Conservation (phyloP, 2,888 invertebrate species). For the Drosophila paracracens region DNA sequence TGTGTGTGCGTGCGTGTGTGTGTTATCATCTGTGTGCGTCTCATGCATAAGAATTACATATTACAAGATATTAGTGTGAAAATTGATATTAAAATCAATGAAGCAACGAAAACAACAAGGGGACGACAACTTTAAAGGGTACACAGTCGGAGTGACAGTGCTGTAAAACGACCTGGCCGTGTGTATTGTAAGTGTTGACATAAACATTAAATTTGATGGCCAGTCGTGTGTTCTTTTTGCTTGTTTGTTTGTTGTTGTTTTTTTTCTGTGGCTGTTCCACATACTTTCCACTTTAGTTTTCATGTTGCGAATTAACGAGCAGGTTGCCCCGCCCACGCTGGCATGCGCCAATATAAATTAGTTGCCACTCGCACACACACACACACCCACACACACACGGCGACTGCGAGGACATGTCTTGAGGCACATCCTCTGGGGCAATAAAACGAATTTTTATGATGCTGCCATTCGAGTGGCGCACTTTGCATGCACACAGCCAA, state of each 20-base stretch:
- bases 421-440: constrained; percentile 68
- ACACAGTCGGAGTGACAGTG: constrained; percentile 57
- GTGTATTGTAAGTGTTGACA: constrained; percentile 76
- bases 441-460: constrained; percentile 80
- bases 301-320: constrained; percentile 78
- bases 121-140: constrained; percentile 71
- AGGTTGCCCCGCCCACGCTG: constrained; percentile 46
- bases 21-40: constrained; percentile 46
- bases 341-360: constrained; percentile 60
- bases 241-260: constrained; percentile 14
- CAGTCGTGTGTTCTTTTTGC: constrained; percentile 37
- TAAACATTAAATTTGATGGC: constrained; percentile 78
- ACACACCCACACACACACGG: constrained; percentile 22
- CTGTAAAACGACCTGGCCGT: constrained; percentile 62
- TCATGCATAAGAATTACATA: constrained; percentile 80
- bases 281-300: constrained; percentile 77
- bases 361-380: constrained; percentile 44
- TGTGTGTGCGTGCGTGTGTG: constrained; percentile 1
- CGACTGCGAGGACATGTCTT: constrained; percentile 61
- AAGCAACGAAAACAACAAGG: constrained; percentile 48
- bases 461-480: constrained; percentile 68
- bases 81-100: constrained; percentile 81
- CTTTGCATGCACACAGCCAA: constrained; percentile 69
- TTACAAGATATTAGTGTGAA: constrained; percentile 79
- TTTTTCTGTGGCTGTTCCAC: constrained; percentile 35